Evolutionary conservation across 2,888 invertebrate genomes (phyloP).

Genomic region (Aleiodes testaceus): DNA sequence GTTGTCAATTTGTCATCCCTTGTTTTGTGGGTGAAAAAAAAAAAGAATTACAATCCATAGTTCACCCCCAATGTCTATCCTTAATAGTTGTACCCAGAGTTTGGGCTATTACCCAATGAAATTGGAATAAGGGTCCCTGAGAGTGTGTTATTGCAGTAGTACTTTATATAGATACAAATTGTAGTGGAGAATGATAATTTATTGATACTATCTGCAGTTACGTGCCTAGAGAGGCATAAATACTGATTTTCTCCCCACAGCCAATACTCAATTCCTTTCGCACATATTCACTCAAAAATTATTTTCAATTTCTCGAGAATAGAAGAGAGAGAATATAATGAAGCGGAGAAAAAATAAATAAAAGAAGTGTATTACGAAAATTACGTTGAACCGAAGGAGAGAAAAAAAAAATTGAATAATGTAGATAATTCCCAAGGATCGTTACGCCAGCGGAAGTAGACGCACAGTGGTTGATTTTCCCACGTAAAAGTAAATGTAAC

Average conservation of each 20-base stretch:
- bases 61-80: no score
- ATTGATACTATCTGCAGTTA: conserved; percentile 23
- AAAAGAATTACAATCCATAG: not conserved
- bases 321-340: conserved; percentile 12
- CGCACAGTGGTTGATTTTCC: conserved; percentile 45
- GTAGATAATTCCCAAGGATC: conserved; percentile 35
- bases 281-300: conserved; percentile 21
- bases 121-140: conserved; percentile 35
- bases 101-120: conserved; percentile 8
- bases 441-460: conserved; percentile 43
- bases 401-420: conserved; percentile 19
- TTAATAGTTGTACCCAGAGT: no score
- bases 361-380: conserved; percentile 22
- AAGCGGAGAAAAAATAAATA: not conserved
- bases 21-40: not conserved
- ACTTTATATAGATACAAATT: conserved; percentile 42
- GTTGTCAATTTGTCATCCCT: conserved; percentile 38
- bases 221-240: conserved; percentile 31
- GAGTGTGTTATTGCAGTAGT: conserved; percentile 21
- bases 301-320: conserved; percentile 4
- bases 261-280: conserved; percentile 17
- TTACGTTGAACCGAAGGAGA: conserved; percentile 1
- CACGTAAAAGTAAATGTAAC: conserved; percentile 44
- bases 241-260: conserved; percentile 22
- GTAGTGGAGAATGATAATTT: conserved; percentile 35